phyloP scores from a whole-genome alignment of 2,113 vertebrate genomes.

The Silurus glanis region DNA sequence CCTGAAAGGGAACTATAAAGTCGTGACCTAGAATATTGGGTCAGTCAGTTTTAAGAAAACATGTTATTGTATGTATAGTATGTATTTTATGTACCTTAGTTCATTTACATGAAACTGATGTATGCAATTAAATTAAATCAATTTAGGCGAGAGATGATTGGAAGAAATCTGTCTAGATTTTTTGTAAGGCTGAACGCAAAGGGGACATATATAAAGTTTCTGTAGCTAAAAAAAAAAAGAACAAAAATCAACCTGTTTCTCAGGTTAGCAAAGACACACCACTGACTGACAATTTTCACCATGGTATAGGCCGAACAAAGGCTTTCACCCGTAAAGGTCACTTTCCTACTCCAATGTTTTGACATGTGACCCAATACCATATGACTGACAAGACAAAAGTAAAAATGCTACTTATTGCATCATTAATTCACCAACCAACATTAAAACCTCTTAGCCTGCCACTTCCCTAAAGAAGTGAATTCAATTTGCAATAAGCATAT shows the following conservation, averaged over 20 bases:
- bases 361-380: conserved; percentile 27
- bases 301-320: background rate
- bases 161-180: background rate
- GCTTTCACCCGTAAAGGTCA: background rate
- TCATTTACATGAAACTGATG: too few relatives aligned
- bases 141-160: too few relatives aligned
- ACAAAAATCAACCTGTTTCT: background rate
- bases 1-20: too few relatives aligned
- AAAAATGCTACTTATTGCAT: conserved; percentile 19
- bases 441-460: conserved; percentile 35
- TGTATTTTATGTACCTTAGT: too few relatives aligned
- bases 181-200: background rate
- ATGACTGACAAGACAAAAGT: conserved; percentile 22
- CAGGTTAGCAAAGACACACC: background rate
- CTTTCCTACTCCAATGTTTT: conserved; percentile 25
- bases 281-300: background rate
- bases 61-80: too few relatives aligned
- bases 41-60: too few relatives aligned
- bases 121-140: too few relatives aligned
- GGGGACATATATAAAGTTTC: background rate
- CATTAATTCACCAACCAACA: conserved; percentile 3
- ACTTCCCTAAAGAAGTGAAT: conserved; percentile 3
- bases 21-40: too few relatives aligned
- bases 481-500: conserved; percentile 23
- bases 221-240: background rate